Evolutionary conservation across 2,113 vertebrate genomes (phyloP), one percentile per base, ranked within the genome.

Genomic region (Melozone crissalis): DNA sequence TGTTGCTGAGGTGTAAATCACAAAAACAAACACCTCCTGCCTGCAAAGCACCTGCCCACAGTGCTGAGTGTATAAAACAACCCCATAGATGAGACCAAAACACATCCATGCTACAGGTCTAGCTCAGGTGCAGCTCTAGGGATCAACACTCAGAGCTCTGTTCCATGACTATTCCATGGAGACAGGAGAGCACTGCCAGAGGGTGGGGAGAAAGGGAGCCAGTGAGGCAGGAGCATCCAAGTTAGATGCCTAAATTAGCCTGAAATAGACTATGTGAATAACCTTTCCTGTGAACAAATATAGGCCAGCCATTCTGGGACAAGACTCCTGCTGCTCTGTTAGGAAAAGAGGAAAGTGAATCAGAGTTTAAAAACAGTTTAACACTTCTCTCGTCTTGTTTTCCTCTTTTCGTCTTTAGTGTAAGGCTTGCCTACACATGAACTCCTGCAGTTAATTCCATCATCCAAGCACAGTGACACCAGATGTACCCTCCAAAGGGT

Each of bases 281-380:
- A 92, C 92, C 76, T 83, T 96, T 87, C 59, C n/a, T 37, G 43
- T 65, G 89, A 94, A 94, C 59, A 95, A 91, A 91, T 90, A 95
- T 68, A 93, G 90, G 92, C 83, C 75, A 96, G 90, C 76, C 93
- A 95, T 92, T 96, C 88, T 93, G 85, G 90, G 76, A 91, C 90
- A 95, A 94, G 88, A 67, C 57, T 94, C 39, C 63, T 90, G 87
- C 74, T 93, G 90, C 75, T 95, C 90, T 80, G 37, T 61, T 86
- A 92, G 75, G 59, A 87, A 39, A 93, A 89, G 66, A 93, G 55
- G 67, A 88, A 95, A 94, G 78, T 80, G 94, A 96, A 87, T 90
- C 93, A 95, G 81, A 91, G 59, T 80, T 95, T 94, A 84, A 92
- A 87, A 93, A 89, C 80, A 93, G 91, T 91, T 94, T 66, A 94